Evolutionary conservation across 2,113 vertebrate species (phyloP).

Genomic region (Eidolon helvum): DNA sequence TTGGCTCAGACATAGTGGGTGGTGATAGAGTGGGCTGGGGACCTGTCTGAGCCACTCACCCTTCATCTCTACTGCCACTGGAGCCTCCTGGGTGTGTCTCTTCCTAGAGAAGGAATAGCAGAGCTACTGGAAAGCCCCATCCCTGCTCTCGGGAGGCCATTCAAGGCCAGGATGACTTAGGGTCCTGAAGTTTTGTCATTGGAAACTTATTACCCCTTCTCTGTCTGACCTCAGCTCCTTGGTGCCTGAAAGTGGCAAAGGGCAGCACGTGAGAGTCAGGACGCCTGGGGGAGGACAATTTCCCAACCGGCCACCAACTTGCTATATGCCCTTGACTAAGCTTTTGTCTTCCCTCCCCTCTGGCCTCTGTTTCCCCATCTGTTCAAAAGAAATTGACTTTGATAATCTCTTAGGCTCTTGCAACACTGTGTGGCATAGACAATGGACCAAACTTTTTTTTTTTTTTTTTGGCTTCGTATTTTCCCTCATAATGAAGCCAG

Average conservation of each 20-base stretch:
- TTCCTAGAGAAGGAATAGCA: not conserved
- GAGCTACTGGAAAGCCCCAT: slow-evolving; percentile 36
- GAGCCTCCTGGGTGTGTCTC: slow-evolving; percentile 13
- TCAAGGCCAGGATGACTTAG: slow-evolving; percentile 43
- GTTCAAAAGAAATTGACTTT: slow-evolving; percentile 18
- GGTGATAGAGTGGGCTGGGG: not conserved
- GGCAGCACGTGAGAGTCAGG: not conserved
- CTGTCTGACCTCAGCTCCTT: not conserved
- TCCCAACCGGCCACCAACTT: not conserved
- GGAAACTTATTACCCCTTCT: not conserved
- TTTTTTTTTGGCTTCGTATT: slow-evolving; percentile 17
- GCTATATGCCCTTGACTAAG: not conserved
- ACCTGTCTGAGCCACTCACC: not conserved
- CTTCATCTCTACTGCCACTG: not conserved
- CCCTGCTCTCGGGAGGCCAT: not conserved
- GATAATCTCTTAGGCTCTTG: not conserved
- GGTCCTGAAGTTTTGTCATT: slow-evolving; percentile 35
- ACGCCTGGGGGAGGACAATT: not conserved
- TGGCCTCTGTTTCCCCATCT: slow-evolving; percentile 57
- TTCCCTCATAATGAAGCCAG: slow-evolving; percentile 61
- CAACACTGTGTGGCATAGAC: slow-evolving; percentile 31
- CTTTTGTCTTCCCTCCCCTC: not conserved
- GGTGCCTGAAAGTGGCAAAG: slow-evolving; percentile 8
- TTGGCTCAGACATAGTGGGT: not conserved
- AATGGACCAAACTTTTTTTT: not conserved